phyloP scores from a whole-genome alignment of 2,113 vertebrate genomes.

The Syrmaticus mikado region DNA sequence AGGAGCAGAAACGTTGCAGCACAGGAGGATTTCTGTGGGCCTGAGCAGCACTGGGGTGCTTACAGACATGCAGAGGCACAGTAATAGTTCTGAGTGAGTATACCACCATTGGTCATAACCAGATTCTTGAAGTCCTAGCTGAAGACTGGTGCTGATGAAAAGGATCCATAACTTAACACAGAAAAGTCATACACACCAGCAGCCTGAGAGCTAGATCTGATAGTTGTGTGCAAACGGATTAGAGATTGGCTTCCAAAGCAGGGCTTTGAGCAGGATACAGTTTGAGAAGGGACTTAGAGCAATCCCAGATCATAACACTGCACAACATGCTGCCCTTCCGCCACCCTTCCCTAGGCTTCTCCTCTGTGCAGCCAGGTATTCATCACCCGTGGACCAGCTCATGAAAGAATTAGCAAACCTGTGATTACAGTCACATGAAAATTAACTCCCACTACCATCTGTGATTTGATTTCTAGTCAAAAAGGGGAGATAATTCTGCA shows the following conservation, averaged over 20 bases:
- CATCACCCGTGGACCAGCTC: background rate
- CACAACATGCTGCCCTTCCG: background rate
- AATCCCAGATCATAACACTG: background rate
- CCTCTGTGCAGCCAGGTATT: rapidly evolving
- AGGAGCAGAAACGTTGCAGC: background rate
- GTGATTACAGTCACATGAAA: background rate
- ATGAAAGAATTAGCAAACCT: background rate
- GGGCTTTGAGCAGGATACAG: background rate
- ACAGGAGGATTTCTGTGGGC: background rate
- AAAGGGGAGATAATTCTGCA: background rate
- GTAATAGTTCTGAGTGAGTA: background rate
- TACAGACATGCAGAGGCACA: background rate
- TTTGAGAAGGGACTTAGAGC: background rate
- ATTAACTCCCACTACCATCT: background rate
- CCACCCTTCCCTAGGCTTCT: background rate
- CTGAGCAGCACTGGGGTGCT: background rate
- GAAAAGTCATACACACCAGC: background rate
- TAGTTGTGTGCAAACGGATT: background rate
- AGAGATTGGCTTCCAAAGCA: background rate
- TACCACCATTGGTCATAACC: background rate
- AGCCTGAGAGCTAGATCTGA: background rate
- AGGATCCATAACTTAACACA: background rate
- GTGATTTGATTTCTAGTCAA: background rate
- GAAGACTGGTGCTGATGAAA: background rate
- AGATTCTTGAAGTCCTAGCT: background rate